These are phyloP conservation scores for Augochlora pura DNA, from an alignment of 1,140 invertebrate genomes.

Conservation along the genomic window DNA sequence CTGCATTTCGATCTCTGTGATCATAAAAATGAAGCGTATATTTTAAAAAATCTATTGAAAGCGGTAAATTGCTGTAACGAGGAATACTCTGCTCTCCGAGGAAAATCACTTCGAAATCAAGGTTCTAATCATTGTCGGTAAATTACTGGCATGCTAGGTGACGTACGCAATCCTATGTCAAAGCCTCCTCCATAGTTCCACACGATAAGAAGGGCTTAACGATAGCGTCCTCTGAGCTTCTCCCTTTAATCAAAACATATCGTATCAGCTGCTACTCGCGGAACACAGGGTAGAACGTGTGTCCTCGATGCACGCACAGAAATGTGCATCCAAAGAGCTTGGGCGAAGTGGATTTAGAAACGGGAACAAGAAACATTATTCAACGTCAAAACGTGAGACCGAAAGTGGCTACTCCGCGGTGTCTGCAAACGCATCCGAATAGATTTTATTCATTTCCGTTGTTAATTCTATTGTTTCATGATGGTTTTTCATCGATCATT, in stretches of 20 bases:
- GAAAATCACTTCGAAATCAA: no score
- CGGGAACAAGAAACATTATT: neutral
- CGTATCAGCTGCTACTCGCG: neutral
- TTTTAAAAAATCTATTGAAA: no score
- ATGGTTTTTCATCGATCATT: no score
- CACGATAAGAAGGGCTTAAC: slow-evolving; percentile 50
- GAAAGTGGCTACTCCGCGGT: no score
- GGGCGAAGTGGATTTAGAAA: neutral
- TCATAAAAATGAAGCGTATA: no score
- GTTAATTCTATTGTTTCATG: neutral
- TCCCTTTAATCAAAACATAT: slow-evolving; percentile 52
- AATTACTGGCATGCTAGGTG: slow-evolving; percentile 18
- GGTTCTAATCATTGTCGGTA: slow-evolving; percentile 14
- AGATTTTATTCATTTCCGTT: neutral
- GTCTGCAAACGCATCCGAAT: neutral
- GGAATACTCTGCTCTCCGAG: no score
- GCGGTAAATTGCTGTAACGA: no score
- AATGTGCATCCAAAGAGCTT: neutral
- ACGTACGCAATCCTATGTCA: slow-evolving; percentile 26
- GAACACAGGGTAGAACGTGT: neutral
- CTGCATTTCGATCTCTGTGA: no score
- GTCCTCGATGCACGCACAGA: no score
- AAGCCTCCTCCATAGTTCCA: slow-evolving; percentile 20
- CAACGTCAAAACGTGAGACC: neutral
- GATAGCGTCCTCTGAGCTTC: slow-evolving; percentile 19